phyloP scores from a whole-genome alignment of 2,113 vertebrate genomes.

The Leptobrachium ailaonicum region DNA sequence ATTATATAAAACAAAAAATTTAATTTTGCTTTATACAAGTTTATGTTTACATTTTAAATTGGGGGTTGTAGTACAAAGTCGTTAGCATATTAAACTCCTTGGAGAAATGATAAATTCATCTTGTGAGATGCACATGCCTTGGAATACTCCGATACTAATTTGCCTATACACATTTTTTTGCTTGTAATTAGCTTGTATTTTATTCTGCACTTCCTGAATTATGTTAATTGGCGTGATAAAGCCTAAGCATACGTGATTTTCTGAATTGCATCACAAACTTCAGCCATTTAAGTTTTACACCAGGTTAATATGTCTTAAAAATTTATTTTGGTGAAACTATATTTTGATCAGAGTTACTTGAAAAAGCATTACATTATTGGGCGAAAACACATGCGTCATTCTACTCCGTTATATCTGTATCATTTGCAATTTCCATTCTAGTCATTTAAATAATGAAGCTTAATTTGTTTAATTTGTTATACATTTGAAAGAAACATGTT shows the following conservation, averaged over 20 bases:
- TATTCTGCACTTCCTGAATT: slow-evolving; percentile 33
- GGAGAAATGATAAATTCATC: slow-evolving; percentile 41
- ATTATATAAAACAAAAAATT: slow-evolving; percentile 9
- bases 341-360: slow-evolving; percentile 15
- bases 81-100: slow-evolving; percentile 50
- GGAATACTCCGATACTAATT: slow-evolving; percentile 38
- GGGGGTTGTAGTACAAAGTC: slow-evolving; percentile 39
- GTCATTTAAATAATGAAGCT: slow-evolving; percentile 47
- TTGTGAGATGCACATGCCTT: slow-evolving; percentile 37
- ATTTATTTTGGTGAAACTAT: background rate
- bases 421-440: slow-evolving; percentile 37
- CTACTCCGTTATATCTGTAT: slow-evolving; percentile 35
- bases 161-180: slow-evolving; percentile 37
- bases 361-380: slow-evolving; percentile 7
- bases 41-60: slow-evolving; percentile 41
- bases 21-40: slow-evolving; percentile 44
- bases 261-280: slow-evolving; percentile 21
- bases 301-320: slow-evolving; percentile 33
- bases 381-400: slow-evolving; percentile 31
- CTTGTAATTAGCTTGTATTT: slow-evolving; percentile 46
- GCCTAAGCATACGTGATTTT: slow-evolving; percentile 27
- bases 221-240: slow-evolving; percentile 44
- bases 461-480: slow-evolving; percentile 46
- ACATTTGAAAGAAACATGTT: slow-evolving; percentile 14
- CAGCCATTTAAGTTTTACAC: background rate